Percentiles rank a stretch among this genome's conserved stretches.
phyloP scores from a whole-genome alignment of 2,797 vertebrate genomes.

The Octomys mimax region DNA sequence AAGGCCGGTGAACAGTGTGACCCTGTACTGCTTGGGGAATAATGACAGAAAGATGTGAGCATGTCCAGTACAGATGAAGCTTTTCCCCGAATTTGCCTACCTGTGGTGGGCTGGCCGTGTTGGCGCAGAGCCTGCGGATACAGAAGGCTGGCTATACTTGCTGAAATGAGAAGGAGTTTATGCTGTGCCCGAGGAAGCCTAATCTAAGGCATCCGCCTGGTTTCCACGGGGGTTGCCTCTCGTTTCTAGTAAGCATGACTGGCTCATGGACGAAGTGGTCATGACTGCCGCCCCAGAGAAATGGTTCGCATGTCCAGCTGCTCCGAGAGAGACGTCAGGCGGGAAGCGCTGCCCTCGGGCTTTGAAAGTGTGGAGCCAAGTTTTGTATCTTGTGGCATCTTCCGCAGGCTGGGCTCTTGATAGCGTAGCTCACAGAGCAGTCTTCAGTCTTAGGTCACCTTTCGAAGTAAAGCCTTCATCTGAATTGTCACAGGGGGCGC shows the following conservation, averaged over 20 bases:
- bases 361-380: not conserved
- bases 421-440: not conserved
- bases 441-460: not conserved
- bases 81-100: not conserved
- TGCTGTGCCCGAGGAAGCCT: not conserved
- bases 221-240: not conserved
- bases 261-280: not conserved
- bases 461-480: not conserved
- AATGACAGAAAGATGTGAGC: not conserved
- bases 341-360: accelerated
- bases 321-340: not conserved
- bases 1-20: not conserved
- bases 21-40: not conserved
- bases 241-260: not conserved
- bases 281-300: not conserved
- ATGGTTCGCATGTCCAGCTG: not conserved
- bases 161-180: not conserved
- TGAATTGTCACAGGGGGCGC: not conserved
- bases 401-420: not conserved
- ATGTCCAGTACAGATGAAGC: not conserved
- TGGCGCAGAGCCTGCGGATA: not conserved
- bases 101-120: not conserved
- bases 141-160: not conserved
- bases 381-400: not conserved
- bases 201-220: not conserved